Percentiles rank a stretch among this genome's conserved stretches.
Conservation (phyloP, 2,888 invertebrate species). For the Drosophila setosimentum region DNA sequence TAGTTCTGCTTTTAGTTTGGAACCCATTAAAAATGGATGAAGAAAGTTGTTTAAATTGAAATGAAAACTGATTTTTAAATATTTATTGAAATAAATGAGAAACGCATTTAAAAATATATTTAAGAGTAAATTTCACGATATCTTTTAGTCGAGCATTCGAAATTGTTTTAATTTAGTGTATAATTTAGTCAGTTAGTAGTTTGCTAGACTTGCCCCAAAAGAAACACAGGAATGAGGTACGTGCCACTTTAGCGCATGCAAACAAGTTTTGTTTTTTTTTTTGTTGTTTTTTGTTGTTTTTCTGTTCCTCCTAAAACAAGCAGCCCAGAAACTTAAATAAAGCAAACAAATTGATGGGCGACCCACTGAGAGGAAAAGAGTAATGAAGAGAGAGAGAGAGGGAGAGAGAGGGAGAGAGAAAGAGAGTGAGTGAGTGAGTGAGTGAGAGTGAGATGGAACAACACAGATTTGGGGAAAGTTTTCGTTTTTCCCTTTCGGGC, state of each 20-base stretch:
- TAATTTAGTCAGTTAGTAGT: constrained; percentile 10
- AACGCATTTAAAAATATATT: neutral
- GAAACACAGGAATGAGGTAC: constrained; percentile 47
- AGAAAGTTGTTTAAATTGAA: neutral
- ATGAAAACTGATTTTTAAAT: too few species aligned
- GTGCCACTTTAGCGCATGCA: constrained; percentile 36
- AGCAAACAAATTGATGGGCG: constrained; percentile 73
- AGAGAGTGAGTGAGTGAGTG: neutral
- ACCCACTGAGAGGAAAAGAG: constrained; percentile 18
- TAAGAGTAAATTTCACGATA: neutral
- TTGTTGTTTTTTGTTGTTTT: constrained; percentile 26
- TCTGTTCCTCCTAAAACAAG: constrained; percentile 38
- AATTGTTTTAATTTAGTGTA: neutral
- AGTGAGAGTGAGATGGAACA: constrained; percentile 9
- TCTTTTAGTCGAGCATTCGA: neutral
- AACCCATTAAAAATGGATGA: neutral
- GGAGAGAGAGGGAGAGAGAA: neutral
- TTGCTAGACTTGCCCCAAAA: constrained; percentile 8
- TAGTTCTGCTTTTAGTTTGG: neutral
- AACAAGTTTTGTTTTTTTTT: constrained; percentile 43
- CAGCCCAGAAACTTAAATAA: constrained; percentile 70
- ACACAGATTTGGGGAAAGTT: constrained; percentile 16
- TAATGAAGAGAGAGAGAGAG: neutral
- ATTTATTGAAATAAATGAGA: too few species aligned
- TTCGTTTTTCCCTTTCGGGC: constrained; percentile 18